A percentile compares a stretch with the other conserved stretches of the same genome.
These are phyloP conservation scores for Lathronympha strigana DNA, from an alignment of 2,888 invertebrate species.

Conservation along the genomic window DNA sequence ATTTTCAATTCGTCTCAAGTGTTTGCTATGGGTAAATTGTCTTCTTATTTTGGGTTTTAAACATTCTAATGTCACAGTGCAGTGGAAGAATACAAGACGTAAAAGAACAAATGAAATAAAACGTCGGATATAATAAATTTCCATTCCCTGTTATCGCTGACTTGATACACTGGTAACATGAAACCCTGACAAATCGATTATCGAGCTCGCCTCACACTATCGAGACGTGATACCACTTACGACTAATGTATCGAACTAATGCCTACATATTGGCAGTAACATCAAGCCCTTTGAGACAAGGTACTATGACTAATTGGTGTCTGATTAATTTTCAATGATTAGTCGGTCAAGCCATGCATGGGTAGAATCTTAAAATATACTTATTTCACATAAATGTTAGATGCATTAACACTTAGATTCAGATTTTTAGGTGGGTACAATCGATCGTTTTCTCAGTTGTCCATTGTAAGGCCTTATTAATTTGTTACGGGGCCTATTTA, in stretches of 20 bases:
- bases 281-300: constrained; percentile 1
- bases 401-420: no score
- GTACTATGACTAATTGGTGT: neutral
- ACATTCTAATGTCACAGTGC: no score
- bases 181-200: constrained; percentile 22
- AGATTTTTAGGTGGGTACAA: no score
- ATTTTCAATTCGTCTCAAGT: no score
- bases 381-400: neutral
- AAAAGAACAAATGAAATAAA: no score
- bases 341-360: neutral
- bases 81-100: no score
- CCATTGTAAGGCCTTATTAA: no score
- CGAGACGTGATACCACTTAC: constrained; percentile 6
- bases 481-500: no score
- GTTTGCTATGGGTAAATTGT: no score
- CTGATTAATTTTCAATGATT: neutral
- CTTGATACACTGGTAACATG: neutral
- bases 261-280: neutral
- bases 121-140: neutral
- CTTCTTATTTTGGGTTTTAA: no score
- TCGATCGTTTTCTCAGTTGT: no score
- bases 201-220: neutral
- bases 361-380: no score
- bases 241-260: neutral
- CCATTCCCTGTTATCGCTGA: neutral